Conservation (phyloP, 2,113 vertebrate species). For the Puma concolor region DNA sequence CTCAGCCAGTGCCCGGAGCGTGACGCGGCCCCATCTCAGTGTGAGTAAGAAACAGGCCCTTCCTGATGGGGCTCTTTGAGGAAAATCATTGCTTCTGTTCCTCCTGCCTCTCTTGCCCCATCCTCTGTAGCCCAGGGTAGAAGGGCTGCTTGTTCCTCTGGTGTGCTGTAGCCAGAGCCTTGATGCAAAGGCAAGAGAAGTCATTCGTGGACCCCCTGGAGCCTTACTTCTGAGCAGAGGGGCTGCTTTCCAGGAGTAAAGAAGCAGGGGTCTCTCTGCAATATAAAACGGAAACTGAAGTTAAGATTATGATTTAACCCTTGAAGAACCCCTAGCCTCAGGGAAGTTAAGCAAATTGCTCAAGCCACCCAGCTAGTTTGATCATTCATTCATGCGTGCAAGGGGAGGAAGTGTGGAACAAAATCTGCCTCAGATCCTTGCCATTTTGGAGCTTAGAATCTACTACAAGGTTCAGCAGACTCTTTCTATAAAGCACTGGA, state of each 20-base stretch:
- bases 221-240: not conserved
- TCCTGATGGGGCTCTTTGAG: too few species aligned
- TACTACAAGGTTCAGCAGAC: not conserved
- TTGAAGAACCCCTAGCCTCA: not conserved
- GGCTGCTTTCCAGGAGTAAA: not conserved
- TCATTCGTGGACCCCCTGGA: not conserved
- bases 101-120: not conserved
- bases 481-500: not conserved
- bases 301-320: not conserved
- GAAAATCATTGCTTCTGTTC: not conserved
- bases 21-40: not conserved
- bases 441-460: not conserved
- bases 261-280: not conserved
- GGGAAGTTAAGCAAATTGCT: not conserved
- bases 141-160: not conserved
- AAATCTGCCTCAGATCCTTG: not conserved
- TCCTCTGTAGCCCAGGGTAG: not conserved
- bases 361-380: not conserved
- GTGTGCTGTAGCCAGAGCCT: too few species aligned
- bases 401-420: not conserved
- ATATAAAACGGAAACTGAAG: not conserved
- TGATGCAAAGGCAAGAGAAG: not conserved
- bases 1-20: too few species aligned
- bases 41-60: not conserved
- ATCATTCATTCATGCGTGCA: not conserved